Percentiles rank a stretch among this genome's conserved stretches.
These are phyloP conservation scores for Myripristis murdjan DNA, from an alignment of 2,797 vertebrate species.

Conservation along the genomic window DNA sequence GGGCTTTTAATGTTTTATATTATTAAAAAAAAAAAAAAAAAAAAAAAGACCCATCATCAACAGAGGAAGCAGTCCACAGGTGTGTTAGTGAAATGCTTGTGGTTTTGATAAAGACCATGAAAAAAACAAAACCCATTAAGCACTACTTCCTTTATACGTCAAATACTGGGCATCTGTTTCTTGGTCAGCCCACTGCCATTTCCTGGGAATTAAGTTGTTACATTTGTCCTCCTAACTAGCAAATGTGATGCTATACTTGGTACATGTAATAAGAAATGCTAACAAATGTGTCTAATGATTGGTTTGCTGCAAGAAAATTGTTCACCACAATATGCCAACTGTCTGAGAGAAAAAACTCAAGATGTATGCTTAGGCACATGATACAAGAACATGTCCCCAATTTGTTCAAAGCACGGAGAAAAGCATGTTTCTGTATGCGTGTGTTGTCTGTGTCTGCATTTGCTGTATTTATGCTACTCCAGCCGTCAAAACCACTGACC, in stretches of 20 bases:
- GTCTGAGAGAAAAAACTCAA: background rate
- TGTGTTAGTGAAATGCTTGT: background rate
- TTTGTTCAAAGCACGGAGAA: background rate
- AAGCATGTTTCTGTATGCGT: background rate
- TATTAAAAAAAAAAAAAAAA: no score
- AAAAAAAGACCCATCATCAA: background rate
- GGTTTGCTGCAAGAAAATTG: background rate
- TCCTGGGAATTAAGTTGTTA: background rate
- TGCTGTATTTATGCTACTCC: conserved; percentile 1
- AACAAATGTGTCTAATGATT: background rate
- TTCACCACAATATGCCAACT: background rate
- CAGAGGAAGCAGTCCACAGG: background rate
- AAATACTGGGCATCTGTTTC: background rate
- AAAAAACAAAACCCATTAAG: background rate
- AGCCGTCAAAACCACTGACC: conserved; percentile 2
- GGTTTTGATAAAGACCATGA: background rate
- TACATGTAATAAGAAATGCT: no score
- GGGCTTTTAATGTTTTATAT: conserved; percentile 18
- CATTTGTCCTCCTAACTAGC: background rate
- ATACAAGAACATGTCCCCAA: background rate
- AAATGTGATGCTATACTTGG: background rate
- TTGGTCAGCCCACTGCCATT: background rate
- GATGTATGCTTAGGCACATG: background rate
- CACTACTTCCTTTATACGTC: background rate
- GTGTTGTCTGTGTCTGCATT: background rate